phyloP scores from a whole-genome alignment of 2,797 vertebrate species.

The Alcedo quadribrachys region DNA sequence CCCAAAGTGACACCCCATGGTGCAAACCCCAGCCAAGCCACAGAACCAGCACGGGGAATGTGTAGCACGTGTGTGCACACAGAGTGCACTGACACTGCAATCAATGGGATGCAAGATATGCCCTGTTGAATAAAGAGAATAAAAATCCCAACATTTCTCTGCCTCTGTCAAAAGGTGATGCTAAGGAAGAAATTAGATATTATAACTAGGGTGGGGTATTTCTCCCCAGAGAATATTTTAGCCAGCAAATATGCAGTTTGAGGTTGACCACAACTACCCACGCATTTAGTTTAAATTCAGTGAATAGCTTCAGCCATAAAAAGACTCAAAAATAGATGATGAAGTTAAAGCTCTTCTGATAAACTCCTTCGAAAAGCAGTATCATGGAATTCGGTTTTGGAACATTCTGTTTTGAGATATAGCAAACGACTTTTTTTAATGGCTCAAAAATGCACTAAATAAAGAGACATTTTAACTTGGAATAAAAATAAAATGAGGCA shows the following conservation, averaged over 20 bases:
- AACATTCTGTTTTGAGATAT: not conserved
- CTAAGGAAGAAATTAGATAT: slow-evolving; percentile 5
- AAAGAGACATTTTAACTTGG: not conserved
- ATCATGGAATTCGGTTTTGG: not conserved
- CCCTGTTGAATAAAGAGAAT: not conserved
- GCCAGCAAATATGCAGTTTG: not conserved
- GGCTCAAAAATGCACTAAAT: not conserved
- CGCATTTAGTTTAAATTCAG: not conserved
- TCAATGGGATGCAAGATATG: not conserved
- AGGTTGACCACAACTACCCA: slow-evolving; percentile 23
- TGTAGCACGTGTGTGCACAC: not conserved
- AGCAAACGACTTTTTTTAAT: not conserved
- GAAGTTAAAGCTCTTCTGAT: not conserved
- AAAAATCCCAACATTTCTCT: not conserved
- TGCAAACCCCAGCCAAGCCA: slow-evolving; percentile 39
- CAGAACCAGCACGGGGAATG: slow-evolving; percentile 10
- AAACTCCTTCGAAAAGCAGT: not conserved
- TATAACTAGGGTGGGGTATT: not conserved
- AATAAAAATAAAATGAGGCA: not conserved
- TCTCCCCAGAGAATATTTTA: not conserved
- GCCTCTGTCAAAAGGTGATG: not conserved
- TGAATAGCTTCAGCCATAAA: not conserved
- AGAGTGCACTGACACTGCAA: not conserved
- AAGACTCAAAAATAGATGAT: not conserved
- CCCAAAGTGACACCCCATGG: slow-evolving; percentile 36